Percentiles rank a stretch among this genome's conserved stretches.
Conservation (phyloP, 2,888 invertebrate genomes). For the Cryptophagus acutangulus region DNA sequence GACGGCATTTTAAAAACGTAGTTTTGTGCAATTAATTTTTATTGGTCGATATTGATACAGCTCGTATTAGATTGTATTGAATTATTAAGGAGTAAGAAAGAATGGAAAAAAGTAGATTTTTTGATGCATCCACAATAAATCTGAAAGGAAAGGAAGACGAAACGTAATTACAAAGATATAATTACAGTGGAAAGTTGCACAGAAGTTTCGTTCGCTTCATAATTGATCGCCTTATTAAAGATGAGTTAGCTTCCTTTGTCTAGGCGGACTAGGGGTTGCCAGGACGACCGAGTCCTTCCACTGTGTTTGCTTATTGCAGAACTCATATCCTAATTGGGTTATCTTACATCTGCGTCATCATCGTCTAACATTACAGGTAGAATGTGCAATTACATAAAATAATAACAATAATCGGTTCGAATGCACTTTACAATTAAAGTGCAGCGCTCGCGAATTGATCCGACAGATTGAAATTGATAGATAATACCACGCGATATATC, state of each 20-base stretch:
- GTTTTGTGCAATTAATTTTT: too few species aligned
- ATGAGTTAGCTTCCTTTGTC: slow-evolving; percentile 48
- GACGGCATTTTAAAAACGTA: too few species aligned
- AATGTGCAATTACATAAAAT: slow-evolving; percentile 11
- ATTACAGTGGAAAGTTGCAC: slow-evolving; percentile 46
- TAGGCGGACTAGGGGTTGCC: slow-evolving; percentile 40
- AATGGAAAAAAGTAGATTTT: too few species aligned
- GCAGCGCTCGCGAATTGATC: too few species aligned
- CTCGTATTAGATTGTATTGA: too few species aligned
- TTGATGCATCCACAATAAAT: slow-evolving; percentile 29
- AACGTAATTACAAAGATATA: slow-evolving; percentile 47
- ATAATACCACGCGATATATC: too few species aligned
- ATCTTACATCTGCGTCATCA: slow-evolving; percentile 44
- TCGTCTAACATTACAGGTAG: slow-evolving; percentile 32
- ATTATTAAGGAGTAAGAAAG: too few species aligned
- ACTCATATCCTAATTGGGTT: slow-evolving; percentile 49
- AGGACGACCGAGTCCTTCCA: slow-evolving; percentile 40
- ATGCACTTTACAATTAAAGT: too few species aligned
- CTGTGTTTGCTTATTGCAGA: slow-evolving; percentile 47
- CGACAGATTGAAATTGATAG: too few species aligned
- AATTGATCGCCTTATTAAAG: slow-evolving; percentile 51
- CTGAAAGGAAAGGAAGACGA: slow-evolving; percentile 31
- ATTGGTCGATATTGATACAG: too few species aligned
- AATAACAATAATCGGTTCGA: too few species aligned
- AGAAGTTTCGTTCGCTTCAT: slow-evolving; percentile 46